Conservation (phyloP, 2,113 vertebrate genomes). For the human region DNA sequence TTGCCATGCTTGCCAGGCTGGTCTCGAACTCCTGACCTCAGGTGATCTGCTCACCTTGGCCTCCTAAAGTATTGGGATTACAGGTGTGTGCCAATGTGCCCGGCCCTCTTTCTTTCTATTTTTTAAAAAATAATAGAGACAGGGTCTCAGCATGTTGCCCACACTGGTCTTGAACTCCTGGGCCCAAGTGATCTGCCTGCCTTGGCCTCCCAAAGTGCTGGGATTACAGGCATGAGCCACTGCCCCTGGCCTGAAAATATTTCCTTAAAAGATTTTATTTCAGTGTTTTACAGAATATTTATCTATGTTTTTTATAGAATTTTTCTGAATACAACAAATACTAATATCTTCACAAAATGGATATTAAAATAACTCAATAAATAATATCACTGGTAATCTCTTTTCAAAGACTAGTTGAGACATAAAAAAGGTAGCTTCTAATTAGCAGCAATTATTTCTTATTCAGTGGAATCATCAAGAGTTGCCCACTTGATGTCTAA, state of each 20-base stretch:
- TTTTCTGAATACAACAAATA: slow-evolving; percentile 17
- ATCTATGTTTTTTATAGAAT: neutral
- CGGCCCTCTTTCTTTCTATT: no score
- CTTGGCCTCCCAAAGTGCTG: no score
- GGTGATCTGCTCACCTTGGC: no score
- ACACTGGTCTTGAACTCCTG: no score
- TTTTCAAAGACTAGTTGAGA: slow-evolving; percentile 5
- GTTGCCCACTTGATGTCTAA: neutral
- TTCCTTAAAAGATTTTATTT: neutral
- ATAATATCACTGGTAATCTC: neutral
- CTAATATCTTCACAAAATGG: neutral
- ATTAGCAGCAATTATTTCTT: neutral
- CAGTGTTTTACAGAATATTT: neutral
- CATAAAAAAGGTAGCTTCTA: neutral
- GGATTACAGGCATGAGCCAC: no score
- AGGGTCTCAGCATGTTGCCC: no score
- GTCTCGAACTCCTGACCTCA: no score
- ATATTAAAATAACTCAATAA: slow-evolving; percentile 3
- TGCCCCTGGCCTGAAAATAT: neutral
- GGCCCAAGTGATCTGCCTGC: no score
- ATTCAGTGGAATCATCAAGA: neutral
- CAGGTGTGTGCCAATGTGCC: no score
- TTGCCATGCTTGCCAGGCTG: no score
- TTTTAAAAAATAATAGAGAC: no score
- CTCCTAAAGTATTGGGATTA: no score